Percentiles rank a stretch among this genome's conserved stretches.
These are phyloP conservation scores for Stigmatopora nigra DNA, from an alignment of 2,113 vertebrate species.

Conservation along the genomic window DNA sequence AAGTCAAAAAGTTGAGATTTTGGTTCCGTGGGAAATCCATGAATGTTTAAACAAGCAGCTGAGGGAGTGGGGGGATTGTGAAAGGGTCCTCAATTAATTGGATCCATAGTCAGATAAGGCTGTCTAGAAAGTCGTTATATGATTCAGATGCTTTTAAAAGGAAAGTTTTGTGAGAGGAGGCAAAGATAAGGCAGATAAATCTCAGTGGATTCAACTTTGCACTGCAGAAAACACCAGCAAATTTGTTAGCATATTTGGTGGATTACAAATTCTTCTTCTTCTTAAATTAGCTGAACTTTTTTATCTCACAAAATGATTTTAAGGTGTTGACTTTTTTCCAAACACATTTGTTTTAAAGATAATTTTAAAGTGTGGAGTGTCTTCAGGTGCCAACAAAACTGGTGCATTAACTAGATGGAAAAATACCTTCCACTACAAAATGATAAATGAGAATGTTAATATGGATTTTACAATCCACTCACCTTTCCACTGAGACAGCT, in stretches of 20 bases:
- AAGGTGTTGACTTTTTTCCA: not conserved
- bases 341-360: not conserved
- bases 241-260: slow-evolving; percentile 21
- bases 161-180: slow-evolving; percentile 29
- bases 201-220: slow-evolving; percentile 35
- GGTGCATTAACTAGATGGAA: slow-evolving; percentile 16
- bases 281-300: slow-evolving; percentile 19
- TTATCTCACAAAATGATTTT: slow-evolving; percentile 2
- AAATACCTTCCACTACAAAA: slow-evolving; percentile 3
- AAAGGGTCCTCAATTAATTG: slow-evolving; percentile 62
- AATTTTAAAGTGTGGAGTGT: not conserved
- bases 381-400: not conserved
- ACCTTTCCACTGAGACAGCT: slow-evolving; percentile 80
- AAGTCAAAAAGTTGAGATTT: slow-evolving; percentile 32
- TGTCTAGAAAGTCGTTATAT: slow-evolving; percentile 44
- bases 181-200: slow-evolving; percentile 43
- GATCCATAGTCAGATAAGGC: slow-evolving; percentile 65
- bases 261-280: slow-evolving; percentile 10
- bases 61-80: slow-evolving; percentile 40
- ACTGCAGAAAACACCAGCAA: slow-evolving; percentile 22
- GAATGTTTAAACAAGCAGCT: slow-evolving; percentile 48
- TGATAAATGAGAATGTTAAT: slow-evolving; percentile 19
- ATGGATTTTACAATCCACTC: slow-evolving; percentile 41
- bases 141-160: slow-evolving; percentile 39
- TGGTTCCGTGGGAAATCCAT: slow-evolving; percentile 59